A percentile compares a stretch with the other conserved stretches of the same genome.
Evolutionary conservation across 2,888 invertebrate species (phyloP).

Genomic region (Ennomos quercinarius): DNA sequence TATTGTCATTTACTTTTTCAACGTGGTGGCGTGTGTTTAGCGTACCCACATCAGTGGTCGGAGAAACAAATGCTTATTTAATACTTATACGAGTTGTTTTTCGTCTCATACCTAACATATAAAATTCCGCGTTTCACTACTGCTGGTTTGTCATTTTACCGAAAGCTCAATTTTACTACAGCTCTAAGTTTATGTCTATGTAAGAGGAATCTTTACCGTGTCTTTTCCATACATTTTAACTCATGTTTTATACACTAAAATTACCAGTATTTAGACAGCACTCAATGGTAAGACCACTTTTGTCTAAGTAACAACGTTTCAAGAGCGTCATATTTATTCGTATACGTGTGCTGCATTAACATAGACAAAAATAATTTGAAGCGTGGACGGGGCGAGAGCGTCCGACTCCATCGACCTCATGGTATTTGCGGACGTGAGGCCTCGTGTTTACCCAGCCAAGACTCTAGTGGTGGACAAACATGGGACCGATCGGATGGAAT

Average conservation of each 20-base stretch:
- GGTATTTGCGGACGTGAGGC: slow-evolving; percentile 84
- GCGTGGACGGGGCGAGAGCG: slow-evolving; percentile 51
- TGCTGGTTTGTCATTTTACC: neutral
- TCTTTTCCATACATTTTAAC: slow-evolving; percentile 35
- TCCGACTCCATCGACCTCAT: slow-evolving; percentile 78
- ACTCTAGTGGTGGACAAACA: slow-evolving; percentile 85
- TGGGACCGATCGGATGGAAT: slow-evolving; percentile 82
- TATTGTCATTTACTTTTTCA: slow-evolving; percentile 28
- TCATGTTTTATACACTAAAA: slow-evolving; percentile 46
- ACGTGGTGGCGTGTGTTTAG: slow-evolving; percentile 1
- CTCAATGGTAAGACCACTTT: slow-evolving; percentile 42
- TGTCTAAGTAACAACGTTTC: slow-evolving; percentile 46
- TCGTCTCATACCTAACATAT: no score
- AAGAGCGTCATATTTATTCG: slow-evolving; percentile 47
- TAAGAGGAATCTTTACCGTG: slow-evolving; percentile 15
- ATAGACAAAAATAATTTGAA: slow-evolving; percentile 67
- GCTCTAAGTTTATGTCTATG: slow-evolving; percentile 8
- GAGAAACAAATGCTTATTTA: neutral
- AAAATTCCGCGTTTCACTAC: no score
- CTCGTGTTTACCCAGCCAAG: slow-evolving; percentile 80
- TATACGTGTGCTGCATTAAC: slow-evolving; percentile 44
- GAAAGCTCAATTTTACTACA: slow-evolving; percentile 11
- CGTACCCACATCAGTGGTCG: neutral
- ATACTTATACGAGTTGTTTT: no score
- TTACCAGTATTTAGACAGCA: slow-evolving; percentile 44